Base-by-base conservation (phyloP, 2,113 vertebrate genomes). In the Mohoua ochrocephala region DNA sequence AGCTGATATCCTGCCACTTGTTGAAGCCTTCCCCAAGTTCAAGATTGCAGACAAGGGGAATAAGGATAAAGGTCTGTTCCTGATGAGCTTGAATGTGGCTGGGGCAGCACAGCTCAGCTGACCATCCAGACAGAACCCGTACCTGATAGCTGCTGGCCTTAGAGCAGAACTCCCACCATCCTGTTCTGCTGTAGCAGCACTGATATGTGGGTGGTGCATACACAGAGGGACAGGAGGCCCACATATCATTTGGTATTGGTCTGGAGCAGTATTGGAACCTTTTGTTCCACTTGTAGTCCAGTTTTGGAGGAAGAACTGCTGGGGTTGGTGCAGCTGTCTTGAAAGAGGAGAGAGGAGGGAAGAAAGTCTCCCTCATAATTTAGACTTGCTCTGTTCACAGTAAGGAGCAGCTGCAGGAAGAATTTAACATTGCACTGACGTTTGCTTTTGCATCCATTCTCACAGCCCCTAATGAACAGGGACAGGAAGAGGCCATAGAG, bases 1-100 rank as follows among this genome's bases (percentile, higher is more conserved):
- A 37, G 96, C 97, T 70, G 98, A 99, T 91, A 98, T 99, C 84
- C 97, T 99, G 63, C 98, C 99, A 27, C 83, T 99, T 52, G 97
- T 99, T 14, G 98, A 99, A 96, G 97, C 97, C 24, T 96, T 96
- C 57, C 98, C 98, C 23, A 98, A 96, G 39, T 94, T 95, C 71
- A 93, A 59, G 50, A 94, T 96, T 53, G 93, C 77, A 13, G 75
- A 96, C 53, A 84, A 83, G 56, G 95, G 75, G 47, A 56, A 5
- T 17, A 97, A 97, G 50, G 84, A 98, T 87, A 97, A 97, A 97
- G 98, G 98, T 99, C 61, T 83, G 28, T 93, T 82, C 4, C 37
- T 69, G 44, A 28, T 14, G 1, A 81, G 24, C 53, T 76, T 86
- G 37, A 59, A 49, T 61, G 44, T 35, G 61, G 11, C 59, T 70